Percentiles rank a stretch among this genome's conserved stretches.
Evolutionary conservation across 2,113 vertebrate genomes (phyloP).

Genomic region (Channa argus): DNA sequence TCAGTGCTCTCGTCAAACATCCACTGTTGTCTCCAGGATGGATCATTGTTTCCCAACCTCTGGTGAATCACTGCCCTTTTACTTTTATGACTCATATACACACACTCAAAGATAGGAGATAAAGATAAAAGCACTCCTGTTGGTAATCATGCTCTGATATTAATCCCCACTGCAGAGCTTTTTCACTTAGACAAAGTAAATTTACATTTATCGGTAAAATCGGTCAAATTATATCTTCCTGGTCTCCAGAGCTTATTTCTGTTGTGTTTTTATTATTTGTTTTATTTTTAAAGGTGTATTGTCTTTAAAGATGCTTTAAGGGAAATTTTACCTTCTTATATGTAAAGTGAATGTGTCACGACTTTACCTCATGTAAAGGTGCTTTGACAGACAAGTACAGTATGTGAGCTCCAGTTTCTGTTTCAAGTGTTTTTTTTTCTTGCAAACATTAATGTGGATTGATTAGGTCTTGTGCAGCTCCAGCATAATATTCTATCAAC

Average conservation of each 20-base stretch:
- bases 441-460: neutral
- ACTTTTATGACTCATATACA: conserved; percentile 53
- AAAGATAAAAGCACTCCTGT: conserved; percentile 31
- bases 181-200: neutral
- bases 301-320: no score
- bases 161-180: neutral
- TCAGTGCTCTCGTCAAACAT: conserved; percentile 34
- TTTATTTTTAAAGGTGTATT: no score
- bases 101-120: conserved; percentile 31
- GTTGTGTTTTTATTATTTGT: neutral
- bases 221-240: neutral
- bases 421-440: no score
- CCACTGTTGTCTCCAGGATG: conserved; percentile 21
- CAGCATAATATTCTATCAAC: neutral
- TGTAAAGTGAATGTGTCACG: no score
- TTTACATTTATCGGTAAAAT: neutral
- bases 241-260: neutral
- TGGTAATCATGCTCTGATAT: conserved; percentile 12
- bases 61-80: conserved; percentile 33
- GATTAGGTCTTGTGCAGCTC: neutral
- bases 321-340: no score
- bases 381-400: no score
- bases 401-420: no score
- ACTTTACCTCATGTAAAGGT: no score
- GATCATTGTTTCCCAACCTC: conserved; percentile 28